Evolutionary conservation across 2,797 vertebrate species (phyloP).

Genomic region (Tarsius wallacei): DNA sequence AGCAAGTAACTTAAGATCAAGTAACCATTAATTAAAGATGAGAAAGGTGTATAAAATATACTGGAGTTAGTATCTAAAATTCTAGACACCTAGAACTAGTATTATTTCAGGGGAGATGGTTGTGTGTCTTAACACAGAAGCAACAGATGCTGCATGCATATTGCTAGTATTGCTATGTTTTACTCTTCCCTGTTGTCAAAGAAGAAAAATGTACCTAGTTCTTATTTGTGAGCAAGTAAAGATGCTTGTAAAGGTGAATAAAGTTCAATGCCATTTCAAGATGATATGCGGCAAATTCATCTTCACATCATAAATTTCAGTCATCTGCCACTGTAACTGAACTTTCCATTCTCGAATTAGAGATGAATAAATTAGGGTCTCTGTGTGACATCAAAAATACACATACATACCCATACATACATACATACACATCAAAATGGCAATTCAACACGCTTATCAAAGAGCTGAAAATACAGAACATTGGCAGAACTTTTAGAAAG

Average conservation of each 20-base stretch:
- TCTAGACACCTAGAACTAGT: background rate
- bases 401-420: background rate
- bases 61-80: background rate
- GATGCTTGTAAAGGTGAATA: conserved; percentile 50
- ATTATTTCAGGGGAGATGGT: background rate
- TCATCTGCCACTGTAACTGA: background rate
- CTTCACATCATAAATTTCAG: conserved; percentile 62
- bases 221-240: conserved; percentile 66
- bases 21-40: background rate
- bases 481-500: background rate
- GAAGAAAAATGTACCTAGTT: conserved; percentile 51
- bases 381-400: background rate
- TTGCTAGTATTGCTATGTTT: conserved; percentile 22
- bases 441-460: conserved; percentile 8
- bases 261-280: conserved; percentile 60
- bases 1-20: background rate
- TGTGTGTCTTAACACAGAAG: background rate
- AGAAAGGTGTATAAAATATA: background rate
- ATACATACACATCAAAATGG: background rate
- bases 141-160: background rate
- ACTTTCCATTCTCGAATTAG: conserved; percentile 63
- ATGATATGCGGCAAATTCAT: conserved; percentile 47
- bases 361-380: conserved; percentile 56
- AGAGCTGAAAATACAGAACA: background rate
- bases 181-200: conserved; percentile 31